Percentiles rank a stretch among this genome's conserved stretches.
phyloP scores from a whole-genome alignment of 2,113 vertebrate genomes.

The Seriola quinqueradiata region DNA sequence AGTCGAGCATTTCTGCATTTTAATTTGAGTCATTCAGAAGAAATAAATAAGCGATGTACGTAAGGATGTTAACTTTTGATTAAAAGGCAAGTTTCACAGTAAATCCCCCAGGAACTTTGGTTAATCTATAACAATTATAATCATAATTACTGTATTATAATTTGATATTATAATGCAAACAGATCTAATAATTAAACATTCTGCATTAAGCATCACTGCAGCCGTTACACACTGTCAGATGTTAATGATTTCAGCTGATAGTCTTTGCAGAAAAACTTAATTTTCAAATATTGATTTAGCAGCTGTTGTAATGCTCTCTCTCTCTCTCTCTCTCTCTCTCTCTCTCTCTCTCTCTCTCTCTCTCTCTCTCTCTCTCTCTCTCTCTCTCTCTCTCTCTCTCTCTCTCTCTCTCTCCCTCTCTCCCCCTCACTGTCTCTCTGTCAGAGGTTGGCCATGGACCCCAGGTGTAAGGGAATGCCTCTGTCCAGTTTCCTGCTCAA shows the following conservation, averaged over 20 bases:
- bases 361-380: too few relatives aligned
- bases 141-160: neutral
- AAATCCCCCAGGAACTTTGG: too few relatives aligned
- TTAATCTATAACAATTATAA: too few relatives aligned
- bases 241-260: too few relatives aligned
- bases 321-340: neutral
- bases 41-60: neutral
- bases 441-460: slow-evolving; percentile 98
- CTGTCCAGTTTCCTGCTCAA: slow-evolving; percentile 98
- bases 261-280: neutral
- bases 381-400: too few relatives aligned
- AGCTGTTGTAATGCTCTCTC: neutral
- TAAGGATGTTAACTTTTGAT: neutral
- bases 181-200: too few relatives aligned
- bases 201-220: neutral
- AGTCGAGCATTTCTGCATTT: neutral
- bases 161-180: neutral
- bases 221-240: too few relatives aligned
- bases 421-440: slow-evolving; percentile 5
- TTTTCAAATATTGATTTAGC: too few relatives aligned
- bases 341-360: neutral
- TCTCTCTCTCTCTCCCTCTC: too few relatives aligned
- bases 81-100: neutral
- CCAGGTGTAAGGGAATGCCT: slow-evolving; percentile 98
- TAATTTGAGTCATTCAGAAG: neutral